Percentiles rank a stretch among this genome's conserved stretches.
Evolutionary conservation across 2,113 vertebrate genomes (phyloP).

Genomic region (Corythaixoides concolor): DNA sequence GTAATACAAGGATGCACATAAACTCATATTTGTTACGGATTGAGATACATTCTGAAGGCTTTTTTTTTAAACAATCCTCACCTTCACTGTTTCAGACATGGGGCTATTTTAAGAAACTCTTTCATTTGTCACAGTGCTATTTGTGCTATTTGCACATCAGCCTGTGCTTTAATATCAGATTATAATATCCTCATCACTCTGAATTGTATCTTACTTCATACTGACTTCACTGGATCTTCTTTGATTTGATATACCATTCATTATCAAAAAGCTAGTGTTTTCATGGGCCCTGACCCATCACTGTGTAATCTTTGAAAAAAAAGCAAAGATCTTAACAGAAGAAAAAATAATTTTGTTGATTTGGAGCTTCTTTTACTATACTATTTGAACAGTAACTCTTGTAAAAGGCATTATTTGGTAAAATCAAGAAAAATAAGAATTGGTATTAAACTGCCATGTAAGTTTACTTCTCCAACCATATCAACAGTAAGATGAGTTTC

Average conservation of each 20-base stretch:
- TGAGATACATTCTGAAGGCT: not conserved
- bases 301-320: not conserved
- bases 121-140: not conserved
- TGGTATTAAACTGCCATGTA: not conserved
- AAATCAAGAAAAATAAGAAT: not conserved
- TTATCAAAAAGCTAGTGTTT: not conserved
- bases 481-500: constrained; percentile 1
- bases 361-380: not conserved
- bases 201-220: not conserved
- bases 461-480: not conserved
- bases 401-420: not conserved
- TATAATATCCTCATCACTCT: not conserved
- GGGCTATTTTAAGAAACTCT: not conserved
- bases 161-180: not conserved
- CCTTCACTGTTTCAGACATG: not conserved
- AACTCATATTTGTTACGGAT: not conserved
- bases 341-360: not conserved
- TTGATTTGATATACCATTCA: not conserved
- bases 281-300: not conserved
- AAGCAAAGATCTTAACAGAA: not conserved
- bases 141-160: not conserved
- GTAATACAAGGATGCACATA: not conserved
- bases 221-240: not conserved
- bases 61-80: not conserved
- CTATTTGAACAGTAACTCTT: not conserved